Evolutionary conservation across 2,888 invertebrate species (phyloP).

Genomic region (Cantharis flavilabris): DNA sequence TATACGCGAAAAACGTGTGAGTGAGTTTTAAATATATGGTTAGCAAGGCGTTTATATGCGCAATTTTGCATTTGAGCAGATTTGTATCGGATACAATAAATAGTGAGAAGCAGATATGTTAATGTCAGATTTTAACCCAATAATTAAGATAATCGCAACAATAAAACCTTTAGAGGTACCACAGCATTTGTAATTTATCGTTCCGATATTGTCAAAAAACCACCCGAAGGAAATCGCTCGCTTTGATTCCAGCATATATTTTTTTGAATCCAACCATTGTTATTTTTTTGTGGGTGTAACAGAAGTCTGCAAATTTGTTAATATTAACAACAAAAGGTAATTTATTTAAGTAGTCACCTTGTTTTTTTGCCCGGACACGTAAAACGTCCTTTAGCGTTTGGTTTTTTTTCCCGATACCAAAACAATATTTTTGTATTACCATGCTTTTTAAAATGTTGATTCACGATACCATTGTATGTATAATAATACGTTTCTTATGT

Average conservation of each 20-base stretch:
- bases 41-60: not conserved
- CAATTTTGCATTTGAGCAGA: conserved; percentile 8
- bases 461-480: not conserved
- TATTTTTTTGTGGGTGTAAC: conserved; percentile 29
- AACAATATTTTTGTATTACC: not conserved
- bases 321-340: conserved; percentile 20
- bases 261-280: conserved; percentile 13
- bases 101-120: conserved; percentile 44
- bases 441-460: not conserved
- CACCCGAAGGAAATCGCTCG: conserved; percentile 43
- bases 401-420: not conserved
- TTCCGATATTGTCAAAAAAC: conserved; percentile 50
- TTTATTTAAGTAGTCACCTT: not conserved
- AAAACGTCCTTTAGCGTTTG: not conserved
- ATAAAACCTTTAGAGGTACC: conserved; percentile 48
- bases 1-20: not conserved
- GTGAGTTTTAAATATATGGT: not conserved
- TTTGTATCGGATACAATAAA: conserved; percentile 17
- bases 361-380: not conserved
- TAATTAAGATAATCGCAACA: conserved; percentile 54
- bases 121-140: conserved; percentile 49
- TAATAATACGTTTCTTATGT: not conserved
- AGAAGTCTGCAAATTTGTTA: conserved; percentile 23
- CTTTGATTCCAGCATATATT: conserved; percentile 34
- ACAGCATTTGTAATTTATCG: conserved; percentile 48